Percentiles rank a stretch among this genome's conserved stretches.
Evolutionary conservation across 1,140 invertebrate genomes (phyloP).

Genomic region (Cyclina sinensis): DNA sequence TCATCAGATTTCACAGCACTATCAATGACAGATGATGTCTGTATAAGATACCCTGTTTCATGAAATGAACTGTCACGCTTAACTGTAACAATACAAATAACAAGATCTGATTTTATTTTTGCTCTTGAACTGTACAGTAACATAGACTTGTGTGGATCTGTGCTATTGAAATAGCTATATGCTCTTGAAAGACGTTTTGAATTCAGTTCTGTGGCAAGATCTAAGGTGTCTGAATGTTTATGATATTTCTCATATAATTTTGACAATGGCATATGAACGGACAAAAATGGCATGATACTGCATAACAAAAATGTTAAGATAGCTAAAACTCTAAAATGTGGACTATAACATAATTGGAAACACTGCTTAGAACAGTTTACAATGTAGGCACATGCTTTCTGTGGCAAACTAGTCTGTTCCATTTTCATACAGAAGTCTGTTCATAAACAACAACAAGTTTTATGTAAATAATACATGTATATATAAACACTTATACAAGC

Average conservation of each 20-base stretch:
- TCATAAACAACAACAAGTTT: no score
- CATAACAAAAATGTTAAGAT: background rate
- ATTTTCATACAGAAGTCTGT: no score
- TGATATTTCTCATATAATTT: slow-evolving; percentile 24
- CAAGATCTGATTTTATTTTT: background rate
- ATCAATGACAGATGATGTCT: slow-evolving; percentile 65
- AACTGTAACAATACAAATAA: slow-evolving; percentile 50
- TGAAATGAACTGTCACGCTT: background rate
- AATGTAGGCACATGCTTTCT: no score
- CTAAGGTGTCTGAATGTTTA: background rate
- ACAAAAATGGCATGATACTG: slow-evolving; percentile 3
- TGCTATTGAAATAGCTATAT: background rate
- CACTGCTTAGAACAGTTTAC: background rate
- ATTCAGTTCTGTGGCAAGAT: slow-evolving; percentile 43
- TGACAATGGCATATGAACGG: slow-evolving; percentile 26
- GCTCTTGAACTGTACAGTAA: background rate
- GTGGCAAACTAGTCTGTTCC: no score
- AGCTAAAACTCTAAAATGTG: background rate
- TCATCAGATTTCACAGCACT: slow-evolving; percentile 55
- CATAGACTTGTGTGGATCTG: background rate
- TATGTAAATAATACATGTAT: no score
- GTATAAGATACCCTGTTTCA: slow-evolving; percentile 58
- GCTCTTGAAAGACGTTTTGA: slow-evolving; percentile 7
- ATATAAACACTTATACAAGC: no score
- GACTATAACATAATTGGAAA: background rate